A percentile compares a stretch with the other conserved stretches of the same genome.
Conservation (phyloP, 1,140 invertebrate species). For the Aphis gossypii region DNA sequence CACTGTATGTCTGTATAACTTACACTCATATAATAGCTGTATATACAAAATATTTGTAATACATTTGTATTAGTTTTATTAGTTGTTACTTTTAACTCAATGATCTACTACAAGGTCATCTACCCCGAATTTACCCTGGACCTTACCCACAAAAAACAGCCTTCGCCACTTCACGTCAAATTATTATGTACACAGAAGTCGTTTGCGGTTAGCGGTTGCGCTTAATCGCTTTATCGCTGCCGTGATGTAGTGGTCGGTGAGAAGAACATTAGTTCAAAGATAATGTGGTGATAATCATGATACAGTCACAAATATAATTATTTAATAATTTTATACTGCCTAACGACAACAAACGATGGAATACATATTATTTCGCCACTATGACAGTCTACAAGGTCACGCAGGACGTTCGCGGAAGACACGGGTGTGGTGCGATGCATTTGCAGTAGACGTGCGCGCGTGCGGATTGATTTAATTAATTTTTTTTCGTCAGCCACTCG, state of each 20-base stretch:
- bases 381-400: neutral
- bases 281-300: neutral
- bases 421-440: neutral
- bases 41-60: no score
- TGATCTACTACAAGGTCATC: neutral
- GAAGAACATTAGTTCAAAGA: neutral
- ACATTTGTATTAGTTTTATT: no score
- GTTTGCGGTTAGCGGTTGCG: neutral
- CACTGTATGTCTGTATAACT: no score
- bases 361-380: neutral
- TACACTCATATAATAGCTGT: no score
- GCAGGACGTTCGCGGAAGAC: neutral
- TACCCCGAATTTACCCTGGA: no score
- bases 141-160: neutral
- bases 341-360: neutral
- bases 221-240: neutral
- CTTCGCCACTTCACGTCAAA: neutral
- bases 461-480: slow-evolving; percentile 8
- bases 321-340: neutral
- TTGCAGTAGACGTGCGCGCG: neutral
- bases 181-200: neutral
- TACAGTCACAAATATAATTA: neutral
- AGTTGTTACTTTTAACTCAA: no score
- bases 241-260: neutral
- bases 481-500: slow-evolving; percentile 6